Evolutionary conservation across 2,113 vertebrate species (phyloP).

Genomic region (Myiozetetes cayanensis): DNA sequence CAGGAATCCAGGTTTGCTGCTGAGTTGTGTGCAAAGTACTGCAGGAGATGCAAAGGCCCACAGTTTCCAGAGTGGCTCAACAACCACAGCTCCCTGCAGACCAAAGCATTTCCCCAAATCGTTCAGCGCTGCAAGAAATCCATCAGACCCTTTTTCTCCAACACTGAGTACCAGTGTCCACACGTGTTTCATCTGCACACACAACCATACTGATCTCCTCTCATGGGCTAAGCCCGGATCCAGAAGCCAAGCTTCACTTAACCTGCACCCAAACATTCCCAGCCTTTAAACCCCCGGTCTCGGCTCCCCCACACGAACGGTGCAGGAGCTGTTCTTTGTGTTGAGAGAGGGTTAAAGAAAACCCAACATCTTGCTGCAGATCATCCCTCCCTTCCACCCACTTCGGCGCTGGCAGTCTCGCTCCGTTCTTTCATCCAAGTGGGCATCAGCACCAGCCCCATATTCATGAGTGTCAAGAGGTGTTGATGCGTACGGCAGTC

Average conservation of each 20-base stretch:
- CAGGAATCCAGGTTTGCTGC: background rate
- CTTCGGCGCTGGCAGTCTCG: constrained; percentile 13
- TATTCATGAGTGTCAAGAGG: constrained; percentile 61
- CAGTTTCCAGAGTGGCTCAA: background rate
- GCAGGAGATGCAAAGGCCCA: background rate
- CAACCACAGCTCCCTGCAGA: background rate
- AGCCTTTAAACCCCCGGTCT: accelerated
- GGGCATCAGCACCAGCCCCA: constrained; percentile 65
- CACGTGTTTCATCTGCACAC: accelerated
- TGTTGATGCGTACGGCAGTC: constrained; percentile 64
- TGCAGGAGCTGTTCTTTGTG: background rate
- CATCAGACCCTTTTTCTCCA: background rate
- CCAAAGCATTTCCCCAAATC: background rate
- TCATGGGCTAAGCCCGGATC: background rate
- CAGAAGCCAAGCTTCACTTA: background rate
- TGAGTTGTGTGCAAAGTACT: background rate
- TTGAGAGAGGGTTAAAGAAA: constrained; percentile 48
- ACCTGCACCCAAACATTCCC: background rate
- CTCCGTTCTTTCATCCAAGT: constrained; percentile 64
- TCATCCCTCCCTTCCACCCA: constrained; percentile 54
- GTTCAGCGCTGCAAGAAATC: background rate
- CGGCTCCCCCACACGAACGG: accelerated
- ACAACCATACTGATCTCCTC: background rate
- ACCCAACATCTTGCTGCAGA: constrained; percentile 50
- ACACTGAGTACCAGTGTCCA: background rate